These are phyloP conservation scores for Cheiracanthium punctorium DNA, from an alignment of 2,888 invertebrate species.

Conservation along the genomic window DNA sequence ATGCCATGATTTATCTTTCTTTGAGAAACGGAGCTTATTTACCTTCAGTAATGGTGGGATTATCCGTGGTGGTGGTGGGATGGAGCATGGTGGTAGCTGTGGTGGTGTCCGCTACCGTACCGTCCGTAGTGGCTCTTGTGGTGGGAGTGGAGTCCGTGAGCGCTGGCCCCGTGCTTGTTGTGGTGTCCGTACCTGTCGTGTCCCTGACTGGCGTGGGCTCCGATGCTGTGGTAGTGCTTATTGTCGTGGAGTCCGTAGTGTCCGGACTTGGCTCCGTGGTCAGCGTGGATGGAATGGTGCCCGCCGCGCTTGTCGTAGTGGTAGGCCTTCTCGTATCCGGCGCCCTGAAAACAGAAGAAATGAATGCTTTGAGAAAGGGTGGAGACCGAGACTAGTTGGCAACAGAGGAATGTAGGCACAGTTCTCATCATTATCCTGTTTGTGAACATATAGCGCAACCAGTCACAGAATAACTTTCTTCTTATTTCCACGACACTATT, in stretches of 20 bases:
- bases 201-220: conserved; percentile 53
- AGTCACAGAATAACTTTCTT: no score
- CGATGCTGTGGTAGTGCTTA: conserved; percentile 48
- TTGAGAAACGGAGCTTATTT: no score
- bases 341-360: conserved; percentile 17
- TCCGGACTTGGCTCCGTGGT: conserved; percentile 44
- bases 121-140: conserved; percentile 45
- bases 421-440: no score
- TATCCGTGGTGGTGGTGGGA: conserved; percentile 7
- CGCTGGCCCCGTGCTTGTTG: conserved; percentile 41
- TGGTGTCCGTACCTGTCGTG: conserved; percentile 59
- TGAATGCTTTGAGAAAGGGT: no score
- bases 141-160: conserved; percentile 46
- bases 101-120: conserved; percentile 44
- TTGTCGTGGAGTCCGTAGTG: conserved; percentile 46
- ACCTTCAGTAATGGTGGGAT: no score
- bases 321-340: conserved; percentile 66
- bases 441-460: no score
- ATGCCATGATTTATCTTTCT: no score
- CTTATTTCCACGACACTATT: no score
- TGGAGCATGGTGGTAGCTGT: conserved; percentile 27
- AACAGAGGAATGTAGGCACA: no score
- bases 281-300: conserved; percentile 52
- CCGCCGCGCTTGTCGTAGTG: conserved; percentile 66
- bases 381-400: no score